Conservation (phyloP, 2,888 invertebrate genomes). For the Prenolepis imparis region DNA sequence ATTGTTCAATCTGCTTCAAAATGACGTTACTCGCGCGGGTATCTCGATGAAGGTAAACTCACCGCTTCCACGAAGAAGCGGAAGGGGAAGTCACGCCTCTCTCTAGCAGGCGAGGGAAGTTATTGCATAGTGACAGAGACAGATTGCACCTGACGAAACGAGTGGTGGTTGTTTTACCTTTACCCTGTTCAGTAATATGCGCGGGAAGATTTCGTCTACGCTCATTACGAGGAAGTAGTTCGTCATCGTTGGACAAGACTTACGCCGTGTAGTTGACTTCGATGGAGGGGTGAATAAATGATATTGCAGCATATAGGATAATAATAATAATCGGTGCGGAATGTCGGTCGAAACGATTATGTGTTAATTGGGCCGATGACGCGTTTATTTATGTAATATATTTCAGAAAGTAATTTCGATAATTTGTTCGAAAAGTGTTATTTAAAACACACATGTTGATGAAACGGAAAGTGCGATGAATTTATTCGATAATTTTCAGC, state of each 20-base stretch:
- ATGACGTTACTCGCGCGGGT: not conserved
- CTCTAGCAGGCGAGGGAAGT: slow-evolving; percentile 50
- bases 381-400: slow-evolving; percentile 16
- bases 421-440: slow-evolving; percentile 6
- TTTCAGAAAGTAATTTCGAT: slow-evolving; percentile 9
- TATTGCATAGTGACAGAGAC: slow-evolving; percentile 79
- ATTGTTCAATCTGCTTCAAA: slow-evolving; percentile 8
- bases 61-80: not conserved
- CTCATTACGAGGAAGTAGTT: slow-evolving; percentile 40
- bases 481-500: slow-evolving; percentile 11
- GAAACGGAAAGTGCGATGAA: not conserved
- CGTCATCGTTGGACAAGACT: slow-evolving; percentile 41
- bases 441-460: not conserved
- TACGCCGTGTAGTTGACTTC: slow-evolving; percentile 8
- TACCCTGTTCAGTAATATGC: slow-evolving; percentile 20
- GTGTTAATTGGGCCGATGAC: not conserved
- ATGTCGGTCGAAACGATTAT: not conserved
- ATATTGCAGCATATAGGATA: slow-evolving; percentile 62
- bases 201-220: slow-evolving; percentile 49
- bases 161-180: slow-evolving; percentile 62
- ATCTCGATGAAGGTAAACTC: slow-evolving; percentile 6
- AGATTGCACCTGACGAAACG: slow-evolving; percentile 77
- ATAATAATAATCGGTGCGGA: slow-evolving; percentile 71
- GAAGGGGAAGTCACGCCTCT: slow-evolving; percentile 37
- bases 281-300: slow-evolving; percentile 70